A percentile compares a stretch with the other conserved stretches of the same genome.
Conservation (phyloP, 2,113 vertebrate genomes). For the Petaurus breviceps region DNA sequence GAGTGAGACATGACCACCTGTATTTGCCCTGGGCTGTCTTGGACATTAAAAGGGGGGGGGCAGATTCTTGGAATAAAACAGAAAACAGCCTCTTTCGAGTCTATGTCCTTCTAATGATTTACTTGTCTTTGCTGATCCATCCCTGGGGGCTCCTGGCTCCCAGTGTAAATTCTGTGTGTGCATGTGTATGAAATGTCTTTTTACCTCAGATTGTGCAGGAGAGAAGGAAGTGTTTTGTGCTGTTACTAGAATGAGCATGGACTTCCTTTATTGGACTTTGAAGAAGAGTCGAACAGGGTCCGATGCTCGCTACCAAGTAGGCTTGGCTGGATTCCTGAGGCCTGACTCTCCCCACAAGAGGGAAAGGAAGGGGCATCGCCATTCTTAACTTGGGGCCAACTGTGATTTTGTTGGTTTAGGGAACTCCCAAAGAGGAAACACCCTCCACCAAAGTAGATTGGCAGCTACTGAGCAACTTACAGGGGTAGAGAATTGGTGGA, state of each 20-base stretch:
- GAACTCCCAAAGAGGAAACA: not conserved
- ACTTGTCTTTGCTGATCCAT: not conserved
- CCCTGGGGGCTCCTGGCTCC: not conserved
- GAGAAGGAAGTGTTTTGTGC: not conserved
- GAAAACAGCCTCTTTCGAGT: not conserved
- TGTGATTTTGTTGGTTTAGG: not conserved
- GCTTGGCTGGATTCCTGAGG: not conserved
- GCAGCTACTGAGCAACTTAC: not conserved
- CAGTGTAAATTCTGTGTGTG: not conserved
- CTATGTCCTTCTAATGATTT: not conserved
- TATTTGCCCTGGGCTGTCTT: not conserved
- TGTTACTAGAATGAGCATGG: not conserved
- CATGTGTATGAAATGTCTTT: not conserved
- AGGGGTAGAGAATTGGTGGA: not conserved
- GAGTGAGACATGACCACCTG: not conserved
- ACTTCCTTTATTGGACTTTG: not conserved
- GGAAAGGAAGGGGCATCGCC: not conserved
- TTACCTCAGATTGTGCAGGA: not conserved
- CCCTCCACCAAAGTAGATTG: not conserved
- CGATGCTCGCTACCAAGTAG: not conserved
- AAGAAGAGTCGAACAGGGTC: not conserved
- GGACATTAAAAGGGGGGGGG: not conserved
- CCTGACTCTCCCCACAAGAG: not conserved
- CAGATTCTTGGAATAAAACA: not conserved
- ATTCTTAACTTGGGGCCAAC: not conserved